Base-by-base conservation (phyloP, 2,888 invertebrate genomes). In the Andrena marginata region DNA sequence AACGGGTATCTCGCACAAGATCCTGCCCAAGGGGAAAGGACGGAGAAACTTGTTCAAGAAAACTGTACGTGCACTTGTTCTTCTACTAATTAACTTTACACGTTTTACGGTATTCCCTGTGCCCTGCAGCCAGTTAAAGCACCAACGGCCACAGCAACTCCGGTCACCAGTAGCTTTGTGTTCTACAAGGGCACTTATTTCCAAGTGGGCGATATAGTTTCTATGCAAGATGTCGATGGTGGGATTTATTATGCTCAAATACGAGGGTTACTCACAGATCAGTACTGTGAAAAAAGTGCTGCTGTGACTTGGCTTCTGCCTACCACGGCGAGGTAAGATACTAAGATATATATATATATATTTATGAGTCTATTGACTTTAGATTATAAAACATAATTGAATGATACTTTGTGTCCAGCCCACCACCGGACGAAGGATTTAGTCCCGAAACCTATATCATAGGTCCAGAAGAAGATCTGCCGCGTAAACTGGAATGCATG, bases 281-380 rank as follows among this genome's bases (percentile, higher is more conserved):
- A 98, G 93, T 99, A 98, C 93, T 98, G 98, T 89, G 97, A 98
- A 93, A 98, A 98, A 94, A 98, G 98, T 93, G 98, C 98, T 0
- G 97, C 97, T 1, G 95, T 99, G 16, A 98, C 98, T 0, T 99
- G 99, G 99, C 95, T 99, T 0, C 94, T 99, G 72, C 99, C 99
- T 0, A 98, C 98, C 0, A 96, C 96, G 85, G 96, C 96, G 29
- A 97, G 94, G 94, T 94, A 88, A 33, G 20, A 7, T 7, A 49
- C 64, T 29, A 10, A 20, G 23, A 33, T 13, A 20, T 56, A 29
- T 10, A 33, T 8, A 33, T 33, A 35, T 10, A 2, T 35, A 7
- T 6, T 23, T 33, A 51, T 29, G 8, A 5, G 2, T 26, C 48
- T 13, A 59, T 59, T 54, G 10, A 20, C 23, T 23, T 74, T 29